Evolutionary conservation across 2,888 invertebrate species (phyloP).

Genomic region (Diaphora mendica): DNA sequence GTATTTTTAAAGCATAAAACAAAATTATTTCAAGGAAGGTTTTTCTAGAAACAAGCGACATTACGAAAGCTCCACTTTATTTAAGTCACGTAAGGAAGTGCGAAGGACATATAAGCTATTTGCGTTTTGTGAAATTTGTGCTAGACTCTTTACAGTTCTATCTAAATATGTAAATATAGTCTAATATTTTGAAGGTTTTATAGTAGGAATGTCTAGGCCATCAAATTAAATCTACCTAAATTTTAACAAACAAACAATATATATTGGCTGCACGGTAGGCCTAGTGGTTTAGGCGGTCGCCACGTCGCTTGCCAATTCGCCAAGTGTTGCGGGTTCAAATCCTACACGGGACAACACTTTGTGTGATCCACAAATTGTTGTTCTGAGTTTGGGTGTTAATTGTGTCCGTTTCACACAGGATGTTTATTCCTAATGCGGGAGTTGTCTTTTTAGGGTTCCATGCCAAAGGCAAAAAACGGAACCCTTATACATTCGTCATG

Average conservation of each 20-base stretch:
- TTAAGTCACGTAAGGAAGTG: conserved; percentile 42
- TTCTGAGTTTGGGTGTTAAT: too few species aligned
- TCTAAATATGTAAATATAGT: background rate
- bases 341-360: too few species aligned
- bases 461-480: too few species aligned
- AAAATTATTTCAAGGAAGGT: conserved; percentile 25
- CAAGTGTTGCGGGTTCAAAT: too few species aligned
- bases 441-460: too few species aligned
- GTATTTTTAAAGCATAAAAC: conserved; percentile 21
- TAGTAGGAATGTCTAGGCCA: background rate
- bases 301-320: too few species aligned
- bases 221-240: background rate
- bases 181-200: background rate
- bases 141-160: conserved; percentile 2
- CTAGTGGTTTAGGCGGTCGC: too few species aligned
- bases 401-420: too few species aligned
- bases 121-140: conserved; percentile 21
- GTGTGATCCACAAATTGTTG: too few species aligned
- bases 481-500: too few species aligned
- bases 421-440: too few species aligned
- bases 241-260: background rate
- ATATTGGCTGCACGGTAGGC: too few species aligned
- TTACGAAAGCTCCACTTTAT: conserved; percentile 35
- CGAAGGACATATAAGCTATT: conserved; percentile 42
- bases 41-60: conserved; percentile 17